phyloP scores from a whole-genome alignment of 2,888 invertebrate species.

The Choreutis nemorana region DNA sequence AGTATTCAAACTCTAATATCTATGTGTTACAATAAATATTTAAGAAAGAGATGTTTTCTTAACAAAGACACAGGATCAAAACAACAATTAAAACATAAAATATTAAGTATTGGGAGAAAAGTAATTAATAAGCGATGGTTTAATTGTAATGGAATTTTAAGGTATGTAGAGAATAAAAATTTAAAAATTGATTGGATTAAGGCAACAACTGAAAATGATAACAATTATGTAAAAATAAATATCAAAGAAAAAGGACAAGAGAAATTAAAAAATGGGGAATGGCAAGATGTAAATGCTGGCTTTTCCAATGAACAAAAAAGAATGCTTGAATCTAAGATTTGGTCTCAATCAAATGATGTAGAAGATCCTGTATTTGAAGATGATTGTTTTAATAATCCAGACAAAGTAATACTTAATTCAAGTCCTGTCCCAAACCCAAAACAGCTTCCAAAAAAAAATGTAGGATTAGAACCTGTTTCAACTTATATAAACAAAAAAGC shows the following conservation, averaged over 20 bases:
- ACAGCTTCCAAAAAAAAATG: slow-evolving; percentile 34
- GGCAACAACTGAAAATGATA: slow-evolving; percentile 15
- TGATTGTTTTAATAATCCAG: slow-evolving; percentile 3
- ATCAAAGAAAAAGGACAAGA: slow-evolving; percentile 15
- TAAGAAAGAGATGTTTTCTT: slow-evolving; percentile 18
- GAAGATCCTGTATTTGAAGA: too few species aligned
- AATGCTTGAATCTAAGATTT: neutral
- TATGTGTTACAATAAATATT: slow-evolving; percentile 27
- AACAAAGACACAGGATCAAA: slow-evolving; percentile 16
- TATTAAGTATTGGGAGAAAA: slow-evolving; percentile 48
- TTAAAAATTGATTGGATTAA: slow-evolving; percentile 36
- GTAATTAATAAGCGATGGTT: slow-evolving; percentile 30
- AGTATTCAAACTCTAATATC: slow-evolving; percentile 29
- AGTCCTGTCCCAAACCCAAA: slow-evolving; percentile 50
- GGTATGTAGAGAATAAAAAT: slow-evolving; percentile 40
- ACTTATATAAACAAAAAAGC: too few species aligned
- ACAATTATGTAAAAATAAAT: slow-evolving; percentile 29
- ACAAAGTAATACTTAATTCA: slow-evolving; percentile 24
- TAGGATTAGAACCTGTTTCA: too few species aligned
- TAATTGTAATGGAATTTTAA: slow-evolving; percentile 34
- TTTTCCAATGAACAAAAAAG: neutral
- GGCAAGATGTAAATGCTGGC: neutral
- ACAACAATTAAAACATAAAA: slow-evolving; percentile 35
- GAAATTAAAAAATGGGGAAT: neutral
- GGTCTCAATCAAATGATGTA: neutral